A percentile compares a stretch with the other conserved stretches of the same genome.
These are phyloP conservation scores for Myotis daubentonii DNA, from an alignment of 2,797 vertebrate species.

Conservation along the genomic window DNA sequence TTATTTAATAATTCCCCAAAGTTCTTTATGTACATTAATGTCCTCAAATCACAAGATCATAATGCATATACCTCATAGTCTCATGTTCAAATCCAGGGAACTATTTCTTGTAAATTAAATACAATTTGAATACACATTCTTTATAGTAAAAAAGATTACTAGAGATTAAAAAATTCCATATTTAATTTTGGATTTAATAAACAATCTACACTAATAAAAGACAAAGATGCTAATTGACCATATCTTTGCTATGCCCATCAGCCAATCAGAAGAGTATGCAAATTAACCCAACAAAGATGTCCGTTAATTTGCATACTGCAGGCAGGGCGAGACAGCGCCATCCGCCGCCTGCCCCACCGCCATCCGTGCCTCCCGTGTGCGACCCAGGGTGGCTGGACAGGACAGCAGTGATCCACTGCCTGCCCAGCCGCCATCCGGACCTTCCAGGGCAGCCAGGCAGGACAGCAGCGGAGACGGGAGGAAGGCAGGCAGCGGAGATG, in stretches of 20 bases:
- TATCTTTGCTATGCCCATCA: too few species aligned
- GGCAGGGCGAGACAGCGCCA: too few species aligned
- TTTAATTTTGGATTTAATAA: neutral
- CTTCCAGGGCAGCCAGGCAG: rapidly evolving
- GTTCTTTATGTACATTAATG: neutral
- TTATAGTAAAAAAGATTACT: neutral
- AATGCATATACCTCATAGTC: neutral
- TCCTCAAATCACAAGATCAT: neutral
- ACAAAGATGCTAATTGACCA: too few species aligned
- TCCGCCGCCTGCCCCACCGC: too few species aligned
- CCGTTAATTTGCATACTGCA: too few species aligned
- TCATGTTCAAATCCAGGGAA: neutral
- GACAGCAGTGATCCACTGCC: too few species aligned
- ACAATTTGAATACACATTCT: neutral
- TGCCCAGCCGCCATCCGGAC: rapidly evolving
- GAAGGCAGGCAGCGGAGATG: too few species aligned
- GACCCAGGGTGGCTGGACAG: too few species aligned
- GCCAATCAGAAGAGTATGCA: too few species aligned
- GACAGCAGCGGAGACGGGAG: too few species aligned
- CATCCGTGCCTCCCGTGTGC: too few species aligned
- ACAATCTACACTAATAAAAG: neutral
- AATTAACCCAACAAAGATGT: too few species aligned
- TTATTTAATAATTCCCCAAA: neutral
- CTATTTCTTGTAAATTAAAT: neutral
- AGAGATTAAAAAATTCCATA: neutral